Conservation (phyloP, 2,797 vertebrate genomes). For the Euthynnus affinis region DNA sequence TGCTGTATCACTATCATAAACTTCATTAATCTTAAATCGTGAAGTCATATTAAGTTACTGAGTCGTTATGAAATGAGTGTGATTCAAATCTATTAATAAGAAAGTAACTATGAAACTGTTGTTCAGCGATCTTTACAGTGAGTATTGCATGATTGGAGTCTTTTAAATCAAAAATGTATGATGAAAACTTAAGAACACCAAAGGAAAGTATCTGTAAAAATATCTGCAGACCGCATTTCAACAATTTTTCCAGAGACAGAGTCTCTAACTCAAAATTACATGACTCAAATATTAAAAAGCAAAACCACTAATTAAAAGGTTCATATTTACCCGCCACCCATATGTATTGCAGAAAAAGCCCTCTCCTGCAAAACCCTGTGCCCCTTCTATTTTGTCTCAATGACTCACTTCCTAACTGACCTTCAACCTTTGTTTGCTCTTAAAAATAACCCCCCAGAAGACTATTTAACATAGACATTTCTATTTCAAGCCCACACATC, state of each 20-base stretch:
- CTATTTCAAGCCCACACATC: constrained; percentile 76
- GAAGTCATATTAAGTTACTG: not conserved
- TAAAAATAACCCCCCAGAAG: constrained; percentile 78
- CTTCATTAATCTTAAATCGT: not conserved
- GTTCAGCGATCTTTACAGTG: not conserved
- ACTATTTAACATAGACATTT: constrained; percentile 57
- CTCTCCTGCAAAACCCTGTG: constrained; percentile 2
- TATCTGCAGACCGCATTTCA: not conserved
- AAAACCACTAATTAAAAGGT: not conserved
- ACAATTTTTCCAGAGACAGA: not conserved
- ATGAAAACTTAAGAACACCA: not conserved
- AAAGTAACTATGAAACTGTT: not conserved
- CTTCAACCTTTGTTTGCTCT: constrained; percentile 79
- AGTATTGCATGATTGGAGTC: not conserved
- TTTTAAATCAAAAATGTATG: constrained; percentile 3
- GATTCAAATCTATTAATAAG: not conserved
- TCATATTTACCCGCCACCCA: not conserved
- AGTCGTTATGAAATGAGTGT: not conserved
- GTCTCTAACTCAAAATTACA: not conserved
- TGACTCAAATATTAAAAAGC: not conserved
- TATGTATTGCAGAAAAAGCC: not conserved
- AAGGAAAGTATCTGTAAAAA: not conserved
- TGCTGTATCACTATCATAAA: not conserved
- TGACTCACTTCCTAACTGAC: constrained; percentile 74
- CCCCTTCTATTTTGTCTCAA: constrained; percentile 30